A percentile compares a stretch with the other conserved stretches of the same genome.
Conservation (phyloP, 2,888 invertebrate species). For the Muscina levida region DNA sequence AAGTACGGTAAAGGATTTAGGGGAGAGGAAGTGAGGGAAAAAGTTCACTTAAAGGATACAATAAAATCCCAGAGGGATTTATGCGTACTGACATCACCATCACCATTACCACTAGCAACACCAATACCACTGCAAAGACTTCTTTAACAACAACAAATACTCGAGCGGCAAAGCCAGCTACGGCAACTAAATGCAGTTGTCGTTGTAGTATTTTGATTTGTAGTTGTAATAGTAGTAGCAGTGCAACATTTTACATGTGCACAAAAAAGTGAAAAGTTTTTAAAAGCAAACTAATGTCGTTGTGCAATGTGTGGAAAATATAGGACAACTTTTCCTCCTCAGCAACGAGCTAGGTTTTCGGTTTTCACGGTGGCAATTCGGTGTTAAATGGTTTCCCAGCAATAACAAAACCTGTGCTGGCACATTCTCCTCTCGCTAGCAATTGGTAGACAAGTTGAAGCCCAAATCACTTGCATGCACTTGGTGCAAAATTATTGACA, state of each 20-base stretch:
- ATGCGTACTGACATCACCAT: not conserved
- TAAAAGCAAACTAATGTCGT: constrained; percentile 61
- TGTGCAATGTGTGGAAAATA: constrained; percentile 55
- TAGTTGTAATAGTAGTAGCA: constrained; percentile 16
- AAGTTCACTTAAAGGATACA: constrained; percentile 45
- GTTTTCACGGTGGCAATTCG: constrained; percentile 18
- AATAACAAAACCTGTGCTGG: constrained; percentile 6
- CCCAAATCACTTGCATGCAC: constrained; percentile 27
- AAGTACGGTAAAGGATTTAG: not conserved
- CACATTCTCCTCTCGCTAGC: constrained; percentile 3
- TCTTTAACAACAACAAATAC: not conserved
- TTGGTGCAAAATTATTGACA: constrained; percentile 37
- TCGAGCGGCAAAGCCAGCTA: not conserved
- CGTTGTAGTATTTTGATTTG: constrained; percentile 6
- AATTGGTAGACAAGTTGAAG: not conserved
- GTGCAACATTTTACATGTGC: constrained; percentile 39
- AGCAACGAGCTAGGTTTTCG: constrained; percentile 14
- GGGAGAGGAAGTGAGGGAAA: not conserved
- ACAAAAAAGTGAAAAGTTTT: constrained; percentile 46
- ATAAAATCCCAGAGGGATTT: constrained; percentile 40
- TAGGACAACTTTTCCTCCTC: constrained; percentile 53
- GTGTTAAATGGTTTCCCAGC: constrained; percentile 42
- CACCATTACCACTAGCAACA: no score
- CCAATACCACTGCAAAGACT: not conserved
- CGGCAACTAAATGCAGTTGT: not conserved